phyloP scores from a whole-genome alignment of 2,113 vertebrate species.

The Natator depressus region DNA sequence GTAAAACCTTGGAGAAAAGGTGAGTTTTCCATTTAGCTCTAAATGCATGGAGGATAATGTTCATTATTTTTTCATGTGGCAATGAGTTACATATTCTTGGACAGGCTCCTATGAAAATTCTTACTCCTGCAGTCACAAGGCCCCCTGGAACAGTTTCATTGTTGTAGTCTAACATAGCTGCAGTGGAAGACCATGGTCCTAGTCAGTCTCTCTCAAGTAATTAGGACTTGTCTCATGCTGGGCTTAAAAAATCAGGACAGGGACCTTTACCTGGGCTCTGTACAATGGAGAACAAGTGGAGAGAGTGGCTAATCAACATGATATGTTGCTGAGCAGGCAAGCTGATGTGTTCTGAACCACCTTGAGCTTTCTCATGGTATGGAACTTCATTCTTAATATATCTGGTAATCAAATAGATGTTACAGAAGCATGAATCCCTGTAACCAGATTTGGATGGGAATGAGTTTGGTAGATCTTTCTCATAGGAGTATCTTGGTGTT shows the following conservation, averaged over 20 bases:
- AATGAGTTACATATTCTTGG: not conserved
- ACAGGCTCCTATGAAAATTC: not conserved
- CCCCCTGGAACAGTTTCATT: not conserved
- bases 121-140: not conserved
- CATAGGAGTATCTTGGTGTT: not conserved
- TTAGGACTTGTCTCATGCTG: not conserved
- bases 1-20: not conserved
- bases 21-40: not conserved
- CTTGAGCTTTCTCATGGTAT: not conserved
- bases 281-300: not conserved
- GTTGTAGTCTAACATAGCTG: accelerated
- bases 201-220: not conserved
- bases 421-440: not conserved
- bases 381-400: not conserved
- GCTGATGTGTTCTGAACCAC: not conserved
- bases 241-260: not conserved
- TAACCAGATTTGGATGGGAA: not conserved
- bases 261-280: not conserved
- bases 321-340: not conserved
- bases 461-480: not conserved
- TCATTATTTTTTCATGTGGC: not conserved
- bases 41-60: not conserved
- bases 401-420: not conserved
- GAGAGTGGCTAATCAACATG: not conserved
- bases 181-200: not conserved